Evolutionary conservation across 2,113 vertebrate genomes (phyloP).

Genomic region (Megatriorchis doriae): DNA sequence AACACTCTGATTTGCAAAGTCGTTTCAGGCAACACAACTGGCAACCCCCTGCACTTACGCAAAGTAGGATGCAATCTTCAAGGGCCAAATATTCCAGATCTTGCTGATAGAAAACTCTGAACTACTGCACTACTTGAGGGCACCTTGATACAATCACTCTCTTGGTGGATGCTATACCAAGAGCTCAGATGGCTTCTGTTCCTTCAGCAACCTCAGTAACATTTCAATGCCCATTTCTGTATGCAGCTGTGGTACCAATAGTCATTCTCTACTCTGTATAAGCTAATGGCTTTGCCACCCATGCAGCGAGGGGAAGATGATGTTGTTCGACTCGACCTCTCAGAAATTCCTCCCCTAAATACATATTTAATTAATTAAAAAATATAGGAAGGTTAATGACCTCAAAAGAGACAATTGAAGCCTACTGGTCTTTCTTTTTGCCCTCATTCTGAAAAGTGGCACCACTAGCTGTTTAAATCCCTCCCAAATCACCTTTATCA

Average conservation of each 20-base stretch:
- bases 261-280: not conserved
- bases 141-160: fast-evolving
- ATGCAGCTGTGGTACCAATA: not conserved
- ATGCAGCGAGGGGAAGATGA: not conserved
- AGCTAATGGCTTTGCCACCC: not conserved
- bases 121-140: not conserved
- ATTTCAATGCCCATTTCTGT: not conserved
- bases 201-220: not conserved
- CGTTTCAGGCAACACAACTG: not conserved
- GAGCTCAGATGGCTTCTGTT: not conserved
- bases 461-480: not conserved
- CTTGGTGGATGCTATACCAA: not conserved
- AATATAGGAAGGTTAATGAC: not conserved
- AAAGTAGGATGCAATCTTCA: not conserved
- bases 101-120: not conserved
- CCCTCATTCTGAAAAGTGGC: not conserved
- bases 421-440: not conserved
- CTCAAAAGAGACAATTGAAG: not conserved
- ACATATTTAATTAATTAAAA: not conserved
- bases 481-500: not conserved
- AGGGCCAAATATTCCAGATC: not conserved
- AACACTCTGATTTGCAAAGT: not conserved
- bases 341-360: not conserved
- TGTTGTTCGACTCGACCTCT: not conserved
- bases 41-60: not conserved